Evolutionary conservation across 2,113 vertebrate genomes (phyloP).

Genomic region (Pteropus alecto): DNA sequence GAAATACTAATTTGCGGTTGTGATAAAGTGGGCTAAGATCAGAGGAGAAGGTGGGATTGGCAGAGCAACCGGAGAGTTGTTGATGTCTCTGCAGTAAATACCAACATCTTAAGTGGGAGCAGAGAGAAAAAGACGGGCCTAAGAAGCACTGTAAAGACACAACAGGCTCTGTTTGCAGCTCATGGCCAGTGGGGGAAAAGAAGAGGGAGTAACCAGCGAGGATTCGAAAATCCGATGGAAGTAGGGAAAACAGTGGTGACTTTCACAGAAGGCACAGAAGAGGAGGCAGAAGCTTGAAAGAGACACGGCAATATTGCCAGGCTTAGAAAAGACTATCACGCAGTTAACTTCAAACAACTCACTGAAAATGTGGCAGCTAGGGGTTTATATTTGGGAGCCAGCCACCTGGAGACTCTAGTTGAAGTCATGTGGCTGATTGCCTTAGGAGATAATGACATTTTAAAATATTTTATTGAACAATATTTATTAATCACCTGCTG

Average conservation of each 20-base stretch:
- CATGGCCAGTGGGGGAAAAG: neutral
- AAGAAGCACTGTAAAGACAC: neutral
- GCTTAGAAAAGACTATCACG: neutral
- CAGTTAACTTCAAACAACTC: neutral
- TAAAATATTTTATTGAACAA: neutral
- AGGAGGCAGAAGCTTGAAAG: neutral
- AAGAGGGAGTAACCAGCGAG: neutral
- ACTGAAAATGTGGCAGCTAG: neutral
- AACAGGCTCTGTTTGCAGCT: neutral
- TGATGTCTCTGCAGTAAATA: neutral
- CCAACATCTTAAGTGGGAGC: neutral
- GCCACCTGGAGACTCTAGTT: neutral
- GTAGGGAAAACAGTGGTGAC: neutral
- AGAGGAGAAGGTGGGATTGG: neutral
- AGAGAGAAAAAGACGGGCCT: neutral
- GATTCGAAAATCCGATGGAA: neutral
- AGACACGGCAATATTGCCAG: neutral
- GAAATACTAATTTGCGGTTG: neutral
- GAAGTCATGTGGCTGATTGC: neutral
- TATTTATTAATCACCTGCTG: neutral
- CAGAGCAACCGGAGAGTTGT: neutral
- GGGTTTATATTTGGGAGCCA: neutral
- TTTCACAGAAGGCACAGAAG: neutral
- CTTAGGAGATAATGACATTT: neutral
- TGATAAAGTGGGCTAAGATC: neutral